phyloP scores from a whole-genome alignment of 2,113 vertebrate genomes.

The Numenius arquata region DNA sequence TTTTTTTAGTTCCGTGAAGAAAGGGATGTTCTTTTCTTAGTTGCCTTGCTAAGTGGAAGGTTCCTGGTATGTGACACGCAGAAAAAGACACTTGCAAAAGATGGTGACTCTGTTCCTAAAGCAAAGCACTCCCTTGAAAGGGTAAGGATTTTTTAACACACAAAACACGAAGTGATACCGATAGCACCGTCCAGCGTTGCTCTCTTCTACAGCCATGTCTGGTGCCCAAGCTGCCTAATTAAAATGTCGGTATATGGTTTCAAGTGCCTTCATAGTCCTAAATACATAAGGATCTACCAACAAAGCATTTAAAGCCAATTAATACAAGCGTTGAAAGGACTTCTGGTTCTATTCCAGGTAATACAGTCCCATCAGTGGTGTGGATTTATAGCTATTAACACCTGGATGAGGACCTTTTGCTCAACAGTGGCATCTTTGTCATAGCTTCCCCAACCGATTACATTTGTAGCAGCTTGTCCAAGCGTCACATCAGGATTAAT shows the following conservation, averaged over 20 bases:
- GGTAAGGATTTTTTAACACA: neutral
- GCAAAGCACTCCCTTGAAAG: neutral
- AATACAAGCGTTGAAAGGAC: neutral
- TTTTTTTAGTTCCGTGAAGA: neutral
- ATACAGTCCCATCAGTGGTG: rapidly evolving
- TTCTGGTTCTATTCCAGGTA: neutral
- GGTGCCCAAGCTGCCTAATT: neutral
- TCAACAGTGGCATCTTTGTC: neutral
- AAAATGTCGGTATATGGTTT: neutral
- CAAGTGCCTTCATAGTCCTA: neutral
- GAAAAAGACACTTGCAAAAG: neutral
- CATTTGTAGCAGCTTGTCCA: neutral
- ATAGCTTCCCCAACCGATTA: neutral
- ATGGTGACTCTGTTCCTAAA: neutral
- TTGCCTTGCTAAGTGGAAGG: neutral
- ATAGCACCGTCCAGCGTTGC: rapidly evolving
- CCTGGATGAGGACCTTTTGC: neutral
- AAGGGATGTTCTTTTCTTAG: too few species aligned
- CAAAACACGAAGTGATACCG: rapidly evolving
- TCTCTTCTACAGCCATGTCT: neutral
- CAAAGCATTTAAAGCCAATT: neutral
- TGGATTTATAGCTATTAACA: neutral
- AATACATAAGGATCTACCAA: neutral
- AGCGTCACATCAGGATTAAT: neutral
- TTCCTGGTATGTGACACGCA: neutral